Evolutionary conservation across 2,888 invertebrate species (phyloP), one percentile per base, ranked within the genome.

Genomic region (Torymus auratus): DNA sequence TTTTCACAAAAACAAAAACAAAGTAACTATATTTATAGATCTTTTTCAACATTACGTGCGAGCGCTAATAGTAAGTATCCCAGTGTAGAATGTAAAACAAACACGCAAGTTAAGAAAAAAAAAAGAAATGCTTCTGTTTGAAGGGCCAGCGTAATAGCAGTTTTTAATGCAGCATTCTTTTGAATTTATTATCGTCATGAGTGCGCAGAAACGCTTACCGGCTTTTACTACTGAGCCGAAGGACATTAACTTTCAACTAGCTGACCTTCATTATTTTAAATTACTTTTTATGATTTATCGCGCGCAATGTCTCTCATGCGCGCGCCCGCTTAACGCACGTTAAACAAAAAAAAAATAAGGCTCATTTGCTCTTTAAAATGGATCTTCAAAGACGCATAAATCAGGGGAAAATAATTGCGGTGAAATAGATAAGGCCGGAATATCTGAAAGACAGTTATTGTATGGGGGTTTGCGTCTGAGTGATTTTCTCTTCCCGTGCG

Each of bases 231-330:
- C 67, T 17, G 20, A 55, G 7, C 67, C 55, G 14, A 20, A 55
- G 67, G 53, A 68, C 67, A 20, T 68, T 69, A 69, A 56, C 69
- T 69, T 69, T 69, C 56, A 23, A 56, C 69, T 56, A 14, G 56
- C 23, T 14, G 28, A 28, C 69, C 55, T 69, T 69, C 23, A 69
- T 69, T 69, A 69, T 69, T 69, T 69, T 56, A 56, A 55, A 56
- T 69, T 56, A 56, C 56, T 56, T 56, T 53, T 70, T 15, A 50
- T 60, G 41, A 70, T 70, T 70, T 70, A 70, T 60, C 13, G 50
- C 41, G 15, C 20, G 50, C 41, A 60, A 70, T 70, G 58, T 13
- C 41, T 41, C 41, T 41, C 41, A 41, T 60, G n/a, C 41, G 10
- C 14, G 13, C 41, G 28, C 7, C 41, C 41, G 41, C 41, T 41